Evolutionary conservation across 1,140 invertebrate species (phyloP), one percentile per base, ranked within the genome.

Genomic region (Samia ricini): DNA sequence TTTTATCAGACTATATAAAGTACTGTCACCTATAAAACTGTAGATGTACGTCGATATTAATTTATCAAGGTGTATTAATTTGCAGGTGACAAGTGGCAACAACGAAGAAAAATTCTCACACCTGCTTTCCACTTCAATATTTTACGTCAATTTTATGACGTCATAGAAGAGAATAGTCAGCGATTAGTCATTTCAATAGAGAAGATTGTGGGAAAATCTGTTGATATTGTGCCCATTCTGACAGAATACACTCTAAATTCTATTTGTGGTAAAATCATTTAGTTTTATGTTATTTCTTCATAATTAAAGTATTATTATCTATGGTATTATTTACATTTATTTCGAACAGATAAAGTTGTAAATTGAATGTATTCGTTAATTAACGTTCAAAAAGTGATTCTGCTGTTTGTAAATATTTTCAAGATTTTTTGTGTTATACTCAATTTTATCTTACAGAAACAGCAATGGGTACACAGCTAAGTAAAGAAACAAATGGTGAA

Each of bases 71-170:
- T 26, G 3, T 58, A 21, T 59, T 60, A 29, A n/a, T 60, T 50
- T 26, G 4, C 56, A 94, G 96, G 96, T 24, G 85, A 89, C 10
- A 96, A 96, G 88, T 98, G 97, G 97, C 93, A 93, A 49, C 74
- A 81, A 0, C 90, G 96, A 15, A 91, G 97, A 58, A 97, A 96
- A 89, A 91, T 98, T 36, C 81, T 98, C 0, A 98, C 97, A 0
- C 96, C 97, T 1, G 94, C 96, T 0, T 98, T 98, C 85, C 97
- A 98, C 84, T 98, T 98, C 80, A 95, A 95, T 71, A 96, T 98
- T 61, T 88, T 98, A 0, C 92, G 95, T 67, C 93, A 96, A 72
- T 98, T 97, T 83, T 74, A 96, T 21, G 88, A 92, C 3, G 91
- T 76, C 48, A 70, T 92, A 75, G 83, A 91, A 72, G 88, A 81